phyloP scores from a whole-genome alignment of 2,888 invertebrate genomes.

The Papilio protenor region DNA sequence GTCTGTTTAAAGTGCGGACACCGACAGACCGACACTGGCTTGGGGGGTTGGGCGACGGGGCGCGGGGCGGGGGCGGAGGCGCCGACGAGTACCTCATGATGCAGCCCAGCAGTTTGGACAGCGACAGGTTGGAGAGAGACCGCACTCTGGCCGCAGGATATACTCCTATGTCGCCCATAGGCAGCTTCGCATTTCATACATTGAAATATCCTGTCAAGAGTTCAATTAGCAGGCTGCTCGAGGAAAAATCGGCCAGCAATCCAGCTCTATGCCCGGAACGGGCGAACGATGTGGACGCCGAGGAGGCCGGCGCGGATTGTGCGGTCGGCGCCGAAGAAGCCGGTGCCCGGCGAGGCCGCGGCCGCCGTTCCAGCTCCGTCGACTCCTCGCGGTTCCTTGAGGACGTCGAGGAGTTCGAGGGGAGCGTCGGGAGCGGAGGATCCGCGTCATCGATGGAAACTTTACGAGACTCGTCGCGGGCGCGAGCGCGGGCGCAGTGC shows the following conservation, averaged over 20 bases:
- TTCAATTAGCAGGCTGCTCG: constrained; percentile 65
- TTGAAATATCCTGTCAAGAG: constrained; percentile 68
- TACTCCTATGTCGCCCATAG: constrained; percentile 90
- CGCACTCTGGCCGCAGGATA: constrained; percentile 81
- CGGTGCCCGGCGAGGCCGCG: constrained; percentile 54
- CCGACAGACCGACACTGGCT: constrained; percentile 54
- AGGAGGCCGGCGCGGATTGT: constrained; percentile 41
- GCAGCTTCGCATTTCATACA: constrained; percentile 73
- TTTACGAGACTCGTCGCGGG: constrained; percentile 67
- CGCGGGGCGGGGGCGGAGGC: constrained; percentile 42
- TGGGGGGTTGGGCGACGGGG: constrained; percentile 40
- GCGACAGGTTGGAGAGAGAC: constrained; percentile 57
- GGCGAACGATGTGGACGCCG: constrained; percentile 33
- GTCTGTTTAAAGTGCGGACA: constrained; percentile 87
- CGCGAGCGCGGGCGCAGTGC: constrained; percentile 70
- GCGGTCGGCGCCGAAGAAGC: constrained; percentile 45
- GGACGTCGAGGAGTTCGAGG: constrained; percentile 83
- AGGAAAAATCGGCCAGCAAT: constrained; percentile 88
- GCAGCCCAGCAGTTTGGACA: constrained; percentile 83
- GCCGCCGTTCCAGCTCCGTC: constrained; percentile 89
- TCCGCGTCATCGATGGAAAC: constrained; percentile 81
- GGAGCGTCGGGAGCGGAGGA: constrained; percentile 71
- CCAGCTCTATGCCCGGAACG: constrained; percentile 83
- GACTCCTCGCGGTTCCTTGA: constrained; percentile 89
- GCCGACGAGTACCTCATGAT: constrained; percentile 88